Base-by-base conservation (phyloP, 1,140 invertebrate species). In the Listronotus oregonensis region DNA sequence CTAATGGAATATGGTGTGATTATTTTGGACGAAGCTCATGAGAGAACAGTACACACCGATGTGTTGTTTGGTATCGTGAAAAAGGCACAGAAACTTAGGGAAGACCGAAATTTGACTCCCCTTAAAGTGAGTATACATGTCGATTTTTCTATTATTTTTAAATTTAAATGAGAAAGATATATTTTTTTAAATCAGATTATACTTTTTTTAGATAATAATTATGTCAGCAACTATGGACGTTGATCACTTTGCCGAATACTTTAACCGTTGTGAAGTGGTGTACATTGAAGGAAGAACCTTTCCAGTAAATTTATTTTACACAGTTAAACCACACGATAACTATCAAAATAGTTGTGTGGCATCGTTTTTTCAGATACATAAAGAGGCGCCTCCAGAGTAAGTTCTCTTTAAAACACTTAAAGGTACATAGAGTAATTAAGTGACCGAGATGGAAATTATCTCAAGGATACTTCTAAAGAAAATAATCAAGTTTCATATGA, bases 181-280 rank as follows among this genome's bases (percentile, higher is more conserved):
- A n/a, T n/a, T n/a, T n/a, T n/a, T n/a, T n/a, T n/a, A n/a, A n/a
- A n/a, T n/a, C n/a, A n/a, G n/a, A n/a, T n/a, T 34, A 34, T 6
- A 9, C 9, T 34, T 14, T 46, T 71, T 80, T 54, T 77, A 89
- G 85, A 78, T 96, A 0, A 85, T 97, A 17, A 82, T 98, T n/a
- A 97, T 97, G 89, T 97, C 95, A 12, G 96, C 96, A 0, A 97
- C 95, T 34, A 94, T 97, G 91, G 91, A 97, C 82, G 92, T 95
- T 11, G 93, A 97, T 78, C 88, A 93, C 73, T 98, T 99, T 79
- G 88, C 87, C 37, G 84, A 87, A 46, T 99, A 97, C 81, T 99
- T 98, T 79, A 85, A 93, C 69, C 87, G 90, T 67, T 91, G 90
- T 66, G 88, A 89, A 39, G 92, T 93, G 3, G 82, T 97, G 66